Conservation (phyloP, 2,888 invertebrate genomes). For the Erebia aethiops region DNA sequence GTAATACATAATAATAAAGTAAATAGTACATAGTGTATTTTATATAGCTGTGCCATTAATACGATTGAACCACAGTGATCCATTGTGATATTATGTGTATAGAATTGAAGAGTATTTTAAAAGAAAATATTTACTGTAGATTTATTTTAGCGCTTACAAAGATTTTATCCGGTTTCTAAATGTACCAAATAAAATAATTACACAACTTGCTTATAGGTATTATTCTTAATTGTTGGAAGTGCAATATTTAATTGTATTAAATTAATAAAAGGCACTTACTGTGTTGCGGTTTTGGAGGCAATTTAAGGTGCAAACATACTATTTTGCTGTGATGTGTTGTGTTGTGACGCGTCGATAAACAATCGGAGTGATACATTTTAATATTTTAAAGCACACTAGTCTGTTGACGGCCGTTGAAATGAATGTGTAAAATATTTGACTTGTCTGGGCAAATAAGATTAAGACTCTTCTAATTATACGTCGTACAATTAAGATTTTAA, state of each 20-base stretch:
- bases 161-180: background rate
- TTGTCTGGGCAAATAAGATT: too few species aligned
- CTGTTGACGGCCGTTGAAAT: too few species aligned
- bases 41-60: conserved; percentile 17
- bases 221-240: background rate
- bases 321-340: too few species aligned
- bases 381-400: too few species aligned
- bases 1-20: too few species aligned
- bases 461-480: too few species aligned
- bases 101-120: background rate
- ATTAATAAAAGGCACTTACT: background rate
- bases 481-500: too few species aligned
- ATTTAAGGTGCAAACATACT: too few species aligned
- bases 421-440: too few species aligned
- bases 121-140: conserved; percentile 1
- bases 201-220: background rate
- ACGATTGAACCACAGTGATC: conserved; percentile 15
- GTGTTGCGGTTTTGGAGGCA: background rate
- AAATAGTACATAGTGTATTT: too few species aligned
- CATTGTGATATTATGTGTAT: conserved; percentile 12
- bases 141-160: background rate
- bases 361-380: too few species aligned
- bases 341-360: too few species aligned
- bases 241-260: conserved; percentile 3
- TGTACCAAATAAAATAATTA: background rate